These are phyloP conservation scores for Cettia cetti DNA, from an alignment of 2,113 vertebrate species.

Conservation along the genomic window DNA sequence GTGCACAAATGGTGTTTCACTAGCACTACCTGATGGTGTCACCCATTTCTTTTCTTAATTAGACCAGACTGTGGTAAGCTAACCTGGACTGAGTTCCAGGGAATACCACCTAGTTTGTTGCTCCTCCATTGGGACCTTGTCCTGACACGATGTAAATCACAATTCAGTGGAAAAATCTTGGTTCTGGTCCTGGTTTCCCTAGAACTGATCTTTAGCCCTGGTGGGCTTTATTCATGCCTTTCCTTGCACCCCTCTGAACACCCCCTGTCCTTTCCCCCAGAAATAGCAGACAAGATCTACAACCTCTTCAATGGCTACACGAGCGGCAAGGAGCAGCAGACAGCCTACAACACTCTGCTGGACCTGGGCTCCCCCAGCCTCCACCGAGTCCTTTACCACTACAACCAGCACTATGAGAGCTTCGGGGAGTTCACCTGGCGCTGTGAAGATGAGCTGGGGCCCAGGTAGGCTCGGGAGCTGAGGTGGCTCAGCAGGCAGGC, in stretches of 20 bases:
- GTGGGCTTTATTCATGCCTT: background rate
- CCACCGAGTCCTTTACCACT: slow-evolving; percentile 94
- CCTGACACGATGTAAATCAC: background rate
- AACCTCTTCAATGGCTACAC: slow-evolving; percentile 98
- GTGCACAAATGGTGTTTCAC: background rate
- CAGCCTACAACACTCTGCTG: slow-evolving; percentile 95
- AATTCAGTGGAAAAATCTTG: background rate
- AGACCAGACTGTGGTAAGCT: background rate
- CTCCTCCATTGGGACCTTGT: background rate
- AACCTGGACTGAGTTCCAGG: background rate
- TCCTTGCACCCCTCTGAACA: background rate
- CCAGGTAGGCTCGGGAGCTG: slow-evolving; percentile 77
- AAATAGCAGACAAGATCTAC: slow-evolving; percentile 98
- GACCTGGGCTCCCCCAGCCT: slow-evolving; percentile 92
- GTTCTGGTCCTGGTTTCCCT: background rate
- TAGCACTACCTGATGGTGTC: background rate
- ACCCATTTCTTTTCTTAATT: background rate
- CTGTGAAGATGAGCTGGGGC: slow-evolving; percentile 95
- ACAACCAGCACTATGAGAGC: slow-evolving; percentile 97
- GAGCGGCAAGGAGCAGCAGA: slow-evolving; percentile 97
- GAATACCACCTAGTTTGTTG: background rate
- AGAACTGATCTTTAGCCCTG: background rate
- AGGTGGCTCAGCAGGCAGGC: background rate
- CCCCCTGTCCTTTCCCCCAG: slow-evolving; percentile 62
- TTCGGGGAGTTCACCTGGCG: slow-evolving; percentile 99